Conservation (phyloP, 1,140 invertebrate species). For the Copidosoma floridanum region DNA sequence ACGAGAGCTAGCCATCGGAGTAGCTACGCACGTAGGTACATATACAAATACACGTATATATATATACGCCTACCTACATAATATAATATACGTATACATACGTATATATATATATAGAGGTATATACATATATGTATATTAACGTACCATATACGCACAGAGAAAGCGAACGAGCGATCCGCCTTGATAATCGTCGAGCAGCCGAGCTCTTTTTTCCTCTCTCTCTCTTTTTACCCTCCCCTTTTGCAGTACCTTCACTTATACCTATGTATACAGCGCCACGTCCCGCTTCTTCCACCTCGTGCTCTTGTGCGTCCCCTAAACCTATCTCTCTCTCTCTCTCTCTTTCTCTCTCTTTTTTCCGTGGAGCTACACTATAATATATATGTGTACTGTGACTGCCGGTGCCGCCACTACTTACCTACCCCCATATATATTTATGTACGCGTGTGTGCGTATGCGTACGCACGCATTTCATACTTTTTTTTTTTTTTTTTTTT, state of each 20-base stretch:
- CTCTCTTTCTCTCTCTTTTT: too few relatives aligned
- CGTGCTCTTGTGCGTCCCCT: neutral
- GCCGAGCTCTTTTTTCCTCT: conserved; percentile 20
- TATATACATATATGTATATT: too few relatives aligned
- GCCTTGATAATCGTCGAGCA: conserved; percentile 41
- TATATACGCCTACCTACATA: too few relatives aligned
- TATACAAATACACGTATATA: too few relatives aligned
- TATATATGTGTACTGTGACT: too few relatives aligned
- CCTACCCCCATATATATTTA: too few relatives aligned
- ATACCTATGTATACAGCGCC: neutral
- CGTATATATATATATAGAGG: too few relatives aligned
- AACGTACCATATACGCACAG: conserved; percentile 39
- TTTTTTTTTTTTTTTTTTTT: conserved; percentile 1
- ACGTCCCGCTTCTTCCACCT: conserved; percentile 6
- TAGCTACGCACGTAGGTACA: too few relatives aligned
- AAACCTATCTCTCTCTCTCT: conserved; percentile 18
- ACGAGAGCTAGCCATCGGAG: conserved; percentile 1
- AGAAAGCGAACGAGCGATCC: conserved; percentile 43
- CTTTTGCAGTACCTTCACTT: conserved; percentile 4
- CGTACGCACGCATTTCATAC: neutral
- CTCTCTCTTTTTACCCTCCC: conserved; percentile 24
- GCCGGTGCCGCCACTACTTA: too few relatives aligned
- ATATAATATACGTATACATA: too few relatives aligned
- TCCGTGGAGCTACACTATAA: too few relatives aligned
- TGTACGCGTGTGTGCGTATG: too few relatives aligned